Evolutionary conservation across 2,888 invertebrate genomes (phyloP), one percentile per base, ranked within the genome.

Genomic region (Lasioglossum calceatum): DNA sequence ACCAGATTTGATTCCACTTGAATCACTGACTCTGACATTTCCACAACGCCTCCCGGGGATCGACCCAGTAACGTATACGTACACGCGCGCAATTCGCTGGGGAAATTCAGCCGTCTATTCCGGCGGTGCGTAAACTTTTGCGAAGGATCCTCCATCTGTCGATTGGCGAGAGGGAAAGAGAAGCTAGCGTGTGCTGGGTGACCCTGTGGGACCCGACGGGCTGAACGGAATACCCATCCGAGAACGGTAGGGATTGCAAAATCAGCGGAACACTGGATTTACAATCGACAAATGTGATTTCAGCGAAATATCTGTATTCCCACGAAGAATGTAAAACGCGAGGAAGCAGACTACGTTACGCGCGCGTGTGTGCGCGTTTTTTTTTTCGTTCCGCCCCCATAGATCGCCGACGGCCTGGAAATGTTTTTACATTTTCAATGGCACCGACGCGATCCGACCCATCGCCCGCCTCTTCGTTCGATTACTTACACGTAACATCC

Each of bases 91-190:
- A 86, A 93, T 91, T 86, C 93, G 87, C 93, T 85, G 87, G 93
- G 93, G 93, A 93, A 93, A 93, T 93, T 93, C 93, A 88, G 86
- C 85, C 90, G 87, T 91, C 91, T 88, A 89, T 87, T 87, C 90
- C 87, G 81, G 85, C 90, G 85, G 89, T 88, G 88, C 91, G 90
- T 92, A 91, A 93, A 93, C 92, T 93, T 92, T 92, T 91, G 88
- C 90, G 89, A 90, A 90, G 92, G 89, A 88, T 91, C 86, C 84
- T 75, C 77, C 81, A 77, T 88, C 70, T 89, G 84, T 84, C 89
- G 84, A 85, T 87, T 70, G 86, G 86, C 71, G 81, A 72, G 84
- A 70, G 76, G 81, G 88, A 74, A 86, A 88, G 87, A 87, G 83
- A 83, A 84, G 23, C 39, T 3, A 12, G 12, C 39, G 32, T 44